These are phyloP conservation scores for Drosophila burlai DNA, from an alignment of 1,140 invertebrate species.

Conservation along the genomic window DNA sequence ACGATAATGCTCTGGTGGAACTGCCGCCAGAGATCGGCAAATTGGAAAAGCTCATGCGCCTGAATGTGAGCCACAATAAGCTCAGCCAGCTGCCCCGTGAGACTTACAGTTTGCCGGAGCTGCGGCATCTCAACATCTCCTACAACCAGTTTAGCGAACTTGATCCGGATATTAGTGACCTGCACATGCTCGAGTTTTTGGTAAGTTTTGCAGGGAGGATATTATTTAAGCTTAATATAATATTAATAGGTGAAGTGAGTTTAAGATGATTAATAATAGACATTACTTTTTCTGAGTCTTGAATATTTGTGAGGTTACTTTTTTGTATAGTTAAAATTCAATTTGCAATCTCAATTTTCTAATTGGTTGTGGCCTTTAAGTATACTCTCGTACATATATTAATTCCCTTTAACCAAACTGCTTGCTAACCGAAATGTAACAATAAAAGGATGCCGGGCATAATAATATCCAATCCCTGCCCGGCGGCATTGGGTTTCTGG, in stretches of 20 bases:
- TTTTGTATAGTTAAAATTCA: neutral
- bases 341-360: neutral
- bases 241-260: neutral
- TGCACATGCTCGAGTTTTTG: conserved; percentile 90
- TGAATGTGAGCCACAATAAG: conserved; percentile 93
- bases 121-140: conserved; percentile 89
- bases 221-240: neutral
- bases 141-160: conserved; percentile 88
- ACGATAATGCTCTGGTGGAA: conserved; percentile 91
- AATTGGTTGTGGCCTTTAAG: conserved; percentile 35
- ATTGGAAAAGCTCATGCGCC: conserved; percentile 89
- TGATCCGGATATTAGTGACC: conserved; percentile 88
- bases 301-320: neutral
- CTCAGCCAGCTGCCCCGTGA: conserved; percentile 88
- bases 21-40: conserved; percentile 92
- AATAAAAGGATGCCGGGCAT: conserved; percentile 88
- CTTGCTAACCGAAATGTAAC: conserved; percentile 61
- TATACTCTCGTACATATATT: conserved; percentile 1
- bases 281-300: too few relatives aligned
- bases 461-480: conserved; percentile 91
- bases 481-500: conserved; percentile 92
- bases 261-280: neutral
- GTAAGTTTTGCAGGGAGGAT: conserved; percentile 84
- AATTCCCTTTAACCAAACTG: conserved; percentile 44
- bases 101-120: conserved; percentile 89